Base-by-base conservation (phyloP, 2,113 vertebrate genomes). In the Nerophis ophidion region DNA sequence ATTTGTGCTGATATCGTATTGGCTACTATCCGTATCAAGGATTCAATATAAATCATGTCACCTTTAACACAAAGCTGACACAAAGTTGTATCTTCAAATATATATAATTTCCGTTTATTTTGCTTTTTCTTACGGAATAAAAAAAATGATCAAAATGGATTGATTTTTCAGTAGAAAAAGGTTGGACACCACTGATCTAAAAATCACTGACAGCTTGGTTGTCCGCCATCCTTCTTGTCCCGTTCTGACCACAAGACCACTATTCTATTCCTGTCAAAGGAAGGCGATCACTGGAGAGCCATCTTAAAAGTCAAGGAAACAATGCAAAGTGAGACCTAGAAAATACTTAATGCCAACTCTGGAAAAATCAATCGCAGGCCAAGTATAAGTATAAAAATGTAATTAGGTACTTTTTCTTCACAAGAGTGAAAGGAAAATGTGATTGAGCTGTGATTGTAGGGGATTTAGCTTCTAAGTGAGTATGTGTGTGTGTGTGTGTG, bases 401-500 rank as follows among this genome's bases (percentile, higher is more conserved):
- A 70, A 19, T 65, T 48, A 61, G 66, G 60, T 47, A 55, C 40
- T 40, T 55, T 47, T 17, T 70, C 74, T 63, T 76, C 70, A 76
- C 15, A 51, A 26, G 68, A 64, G 66, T 7, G 0, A 19, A 44
- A 68, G 69, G 66, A 75, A 76, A 61, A 59, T 72, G 38, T 75
- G 74, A 81, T 77, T 72, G 65, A 66, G 57, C 48, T 72, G 53
- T 75, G 79, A 83, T 75, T 76, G 56, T 26, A 55, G 26, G 33
- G 59, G 35, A 15, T 77, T 70, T 65, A 53, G 56, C 38, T 65
- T 68, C 15, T 61, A 61, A 59, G 53, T 66, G 54, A 55, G 38
- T 38, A 3, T 8, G 36, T 34, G 19, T 3, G 60, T 36, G 49
- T 52, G 55, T 26, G 26, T 26, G 26, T 47, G 46, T 46, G 59